Conservation (phyloP, 23 tunicate species). For the Halocynthia aurantium region DNA sequence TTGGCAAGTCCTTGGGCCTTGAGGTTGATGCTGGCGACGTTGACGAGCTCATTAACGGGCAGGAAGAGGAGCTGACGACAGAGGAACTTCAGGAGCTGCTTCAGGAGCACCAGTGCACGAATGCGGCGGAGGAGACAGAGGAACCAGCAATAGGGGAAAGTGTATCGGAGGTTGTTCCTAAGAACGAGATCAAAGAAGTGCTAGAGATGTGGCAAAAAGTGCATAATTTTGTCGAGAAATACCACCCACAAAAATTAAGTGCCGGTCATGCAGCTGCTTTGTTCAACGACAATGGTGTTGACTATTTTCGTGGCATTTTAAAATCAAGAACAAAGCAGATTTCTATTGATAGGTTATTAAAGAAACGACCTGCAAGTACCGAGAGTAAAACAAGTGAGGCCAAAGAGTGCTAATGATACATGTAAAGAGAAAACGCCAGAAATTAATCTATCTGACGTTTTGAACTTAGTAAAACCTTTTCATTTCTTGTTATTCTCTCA, state of each 20-base stretch:
- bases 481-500: no score
- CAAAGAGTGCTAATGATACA: background rate
- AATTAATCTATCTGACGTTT: no score
- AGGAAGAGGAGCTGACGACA: background rate
- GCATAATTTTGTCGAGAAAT: background rate
- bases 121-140: background rate
- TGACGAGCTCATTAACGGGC: background rate
- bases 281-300: constrained; percentile 9
- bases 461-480: no score
- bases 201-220: constrained; percentile 12
- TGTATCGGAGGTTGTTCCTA: constrained; percentile 12
- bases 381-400: background rate
- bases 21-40: constrained; percentile 9
- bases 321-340: constrained; percentile 12
- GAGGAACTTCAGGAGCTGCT: constrained; percentile 23
- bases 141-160: constrained; percentile 1
- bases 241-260: constrained; percentile 4
- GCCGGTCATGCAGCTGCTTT: background rate
- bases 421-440: no score
- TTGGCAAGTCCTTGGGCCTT: background rate
- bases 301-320: background rate
- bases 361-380: background rate
- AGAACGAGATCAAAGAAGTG: background rate
- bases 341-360: background rate
- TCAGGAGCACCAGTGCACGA: constrained; percentile 15